A percentile compares a stretch with the other conserved stretches of the same genome.
Conservation (phyloP, 2,797 vertebrate genomes). For the Acanthiza pusilla region DNA sequence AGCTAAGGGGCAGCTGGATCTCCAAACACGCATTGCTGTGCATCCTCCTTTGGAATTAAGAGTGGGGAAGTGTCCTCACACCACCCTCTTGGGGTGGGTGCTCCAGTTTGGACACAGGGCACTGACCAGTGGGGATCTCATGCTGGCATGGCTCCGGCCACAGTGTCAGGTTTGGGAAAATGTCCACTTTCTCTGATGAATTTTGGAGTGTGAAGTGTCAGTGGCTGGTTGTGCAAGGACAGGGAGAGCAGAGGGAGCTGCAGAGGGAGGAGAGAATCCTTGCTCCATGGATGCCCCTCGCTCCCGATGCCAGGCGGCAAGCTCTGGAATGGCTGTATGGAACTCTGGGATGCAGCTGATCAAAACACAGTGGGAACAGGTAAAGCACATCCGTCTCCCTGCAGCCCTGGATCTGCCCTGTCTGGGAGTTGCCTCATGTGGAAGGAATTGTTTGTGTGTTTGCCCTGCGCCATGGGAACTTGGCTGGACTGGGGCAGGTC, state of each 20-base stretch:
- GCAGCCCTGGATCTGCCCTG: neutral
- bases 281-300: neutral
- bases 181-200: rapidly evolving
- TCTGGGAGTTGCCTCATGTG: neutral
- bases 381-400: neutral
- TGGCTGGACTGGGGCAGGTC: neutral
- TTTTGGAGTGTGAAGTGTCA: neutral
- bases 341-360: neutral
- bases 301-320: rapidly evolving
- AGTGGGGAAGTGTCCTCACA: neutral
- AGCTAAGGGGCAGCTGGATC: rapidly evolving
- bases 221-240: neutral
- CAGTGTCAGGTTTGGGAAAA: rapidly evolving
- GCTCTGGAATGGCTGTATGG: rapidly evolving
- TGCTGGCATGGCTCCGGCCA: rapidly evolving
- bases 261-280: neutral
- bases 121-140: neutral
- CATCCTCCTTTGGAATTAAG: neutral
- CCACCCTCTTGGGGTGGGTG: rapidly evolving
- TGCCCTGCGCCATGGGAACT: neutral
- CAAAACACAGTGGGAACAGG: neutral
- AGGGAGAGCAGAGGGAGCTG: neutral
- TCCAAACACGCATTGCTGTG: rapidly evolving
- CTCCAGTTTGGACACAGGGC: neutral
- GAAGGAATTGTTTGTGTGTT: slow-evolving; percentile 8